These are phyloP conservation scores for Antennarius striatus DNA, from an alignment of 2,113 vertebrate genomes.

Conservation along the genomic window DNA sequence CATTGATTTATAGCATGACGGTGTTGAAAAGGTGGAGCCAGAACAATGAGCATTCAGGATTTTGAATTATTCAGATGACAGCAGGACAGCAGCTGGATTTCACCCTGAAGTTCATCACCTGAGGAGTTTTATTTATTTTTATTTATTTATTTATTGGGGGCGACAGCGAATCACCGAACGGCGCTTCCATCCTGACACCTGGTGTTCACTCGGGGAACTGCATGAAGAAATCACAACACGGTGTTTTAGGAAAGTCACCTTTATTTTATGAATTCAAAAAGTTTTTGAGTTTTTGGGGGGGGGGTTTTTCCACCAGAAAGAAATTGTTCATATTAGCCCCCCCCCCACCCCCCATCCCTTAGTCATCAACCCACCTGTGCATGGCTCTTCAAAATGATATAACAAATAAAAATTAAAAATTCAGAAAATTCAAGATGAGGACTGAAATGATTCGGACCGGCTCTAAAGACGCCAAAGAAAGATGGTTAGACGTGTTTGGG, in stretches of 20 bases:
- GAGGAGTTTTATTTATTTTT: conserved; percentile 11
- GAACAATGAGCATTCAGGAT: conserved; percentile 4
- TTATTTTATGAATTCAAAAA: conserved; percentile 35
- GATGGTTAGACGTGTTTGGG: conserved; percentile 3
- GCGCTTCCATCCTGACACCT: conserved; percentile 49
- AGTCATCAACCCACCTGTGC: not conserved
- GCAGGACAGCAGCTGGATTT: not conserved
- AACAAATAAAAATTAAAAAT: not conserved
- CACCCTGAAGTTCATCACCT: conserved; percentile 6
- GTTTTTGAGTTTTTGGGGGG: not conserved
- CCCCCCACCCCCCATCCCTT: not conserved
- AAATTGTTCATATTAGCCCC: no score
- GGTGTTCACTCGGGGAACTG: conserved; percentile 29
- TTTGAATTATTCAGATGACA: conserved; percentile 29
- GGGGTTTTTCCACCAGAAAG: not conserved
- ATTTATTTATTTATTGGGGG: not conserved
- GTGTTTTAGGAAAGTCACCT: conserved; percentile 18
- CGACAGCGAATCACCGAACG: not conserved
- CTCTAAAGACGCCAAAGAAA: not conserved
- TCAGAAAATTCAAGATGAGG: not conserved
- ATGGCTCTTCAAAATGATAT: not conserved
- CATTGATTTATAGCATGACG: not conserved
- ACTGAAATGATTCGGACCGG: not conserved
- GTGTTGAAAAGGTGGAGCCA: conserved; percentile 16
- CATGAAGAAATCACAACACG: conserved; percentile 3